Evolutionary conservation across 37 sponge, comb jelly and placozoan species (phyloP), one percentile per base, ranked within the genome.

Genomic region (Theonella swinhoei): DNA sequence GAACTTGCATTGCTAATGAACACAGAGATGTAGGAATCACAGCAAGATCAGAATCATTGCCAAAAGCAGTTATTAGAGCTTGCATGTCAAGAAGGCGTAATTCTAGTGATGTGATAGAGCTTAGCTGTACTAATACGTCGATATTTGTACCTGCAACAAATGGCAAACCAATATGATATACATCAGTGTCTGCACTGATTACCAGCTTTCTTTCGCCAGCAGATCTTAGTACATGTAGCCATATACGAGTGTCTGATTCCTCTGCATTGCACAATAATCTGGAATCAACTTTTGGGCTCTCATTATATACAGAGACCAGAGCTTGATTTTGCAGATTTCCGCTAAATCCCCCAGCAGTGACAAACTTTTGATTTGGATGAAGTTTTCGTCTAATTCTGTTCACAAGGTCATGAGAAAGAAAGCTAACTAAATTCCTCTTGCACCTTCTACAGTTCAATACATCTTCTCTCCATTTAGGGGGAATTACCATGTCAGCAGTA

Each of bases 181-280:
- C 80, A 79, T 79, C 80, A 37, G 80, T 79, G 33, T 79, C 80
- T 26, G 80, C 39, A 39, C 64, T 60, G 24, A 65, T 9, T 11
- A 79, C 61, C 7, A 79, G 26, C 35, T 54, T 69, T 37, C 54
- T 80, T 25, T 37, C 4, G 32, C 64, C 60, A 19, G 29, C 19
- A 7, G 71, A 65, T 4, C 38, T 7, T 4, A 40, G 3, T 3
- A 26, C 71, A 25, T 80, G 81, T 33, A 80, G 70, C 81, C 81
- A 80, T 39, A 80, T 80, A 42, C 68, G 14, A 31, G 71, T 70
- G 71, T 80, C 81, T 23, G 71, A 25, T 36, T 80, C 81, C 70
- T 80, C 70, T 23, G 81, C 71, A 68, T 80, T 80, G 26, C 71
- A 17, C 4, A 22, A 25, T 36, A 78, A 40, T 31, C 25, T 7